Percentiles rank a stretch among this genome's conserved stretches.
phyloP scores from a whole-genome alignment of 2,797 vertebrate species.

The Oreonectes daqikongensis region DNA sequence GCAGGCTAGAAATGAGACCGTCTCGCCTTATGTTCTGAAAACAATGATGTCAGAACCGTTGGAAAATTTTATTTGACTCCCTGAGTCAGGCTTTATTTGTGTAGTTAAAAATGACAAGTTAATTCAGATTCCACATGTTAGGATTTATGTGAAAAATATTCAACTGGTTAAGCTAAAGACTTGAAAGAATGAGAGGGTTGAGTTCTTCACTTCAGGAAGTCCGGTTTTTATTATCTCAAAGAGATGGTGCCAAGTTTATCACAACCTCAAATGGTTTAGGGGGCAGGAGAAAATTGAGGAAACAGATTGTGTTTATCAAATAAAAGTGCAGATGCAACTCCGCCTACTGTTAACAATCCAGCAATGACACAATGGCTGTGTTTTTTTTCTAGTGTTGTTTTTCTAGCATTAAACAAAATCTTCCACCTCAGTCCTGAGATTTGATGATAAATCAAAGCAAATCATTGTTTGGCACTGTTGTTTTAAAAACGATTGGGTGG shows the following conservation, averaged over 20 bases:
- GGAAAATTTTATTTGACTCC: background rate
- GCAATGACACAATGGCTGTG: conserved; percentile 2
- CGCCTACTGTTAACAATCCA: conserved; percentile 1
- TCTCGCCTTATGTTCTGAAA: background rate
- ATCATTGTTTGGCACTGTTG: background rate
- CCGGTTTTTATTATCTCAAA: conserved; percentile 59
- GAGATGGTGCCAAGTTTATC: conserved; percentile 29
- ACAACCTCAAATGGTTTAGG: conserved; percentile 13
- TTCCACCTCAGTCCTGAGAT: background rate
- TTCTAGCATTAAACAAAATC: background rate
- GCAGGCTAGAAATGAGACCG: conserved; percentile 12
- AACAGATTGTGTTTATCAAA: conserved; percentile 43
- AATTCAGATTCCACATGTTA: background rate
- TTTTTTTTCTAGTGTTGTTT: background rate
- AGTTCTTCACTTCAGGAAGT: conserved; percentile 46
- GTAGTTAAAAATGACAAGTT: background rate
- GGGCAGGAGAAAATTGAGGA: conserved; percentile 16
- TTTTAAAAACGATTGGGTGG: background rate
- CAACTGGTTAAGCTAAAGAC: too few species aligned
- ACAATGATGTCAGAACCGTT: background rate
- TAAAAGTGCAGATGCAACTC: background rate
- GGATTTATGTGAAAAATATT: background rate
- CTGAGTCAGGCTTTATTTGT: background rate
- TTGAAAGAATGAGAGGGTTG: background rate
- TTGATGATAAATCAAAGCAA: background rate